Evolutionary conservation across 1,140 invertebrate genomes (phyloP).

Genomic region (Chionoecetes opilio): DNA sequence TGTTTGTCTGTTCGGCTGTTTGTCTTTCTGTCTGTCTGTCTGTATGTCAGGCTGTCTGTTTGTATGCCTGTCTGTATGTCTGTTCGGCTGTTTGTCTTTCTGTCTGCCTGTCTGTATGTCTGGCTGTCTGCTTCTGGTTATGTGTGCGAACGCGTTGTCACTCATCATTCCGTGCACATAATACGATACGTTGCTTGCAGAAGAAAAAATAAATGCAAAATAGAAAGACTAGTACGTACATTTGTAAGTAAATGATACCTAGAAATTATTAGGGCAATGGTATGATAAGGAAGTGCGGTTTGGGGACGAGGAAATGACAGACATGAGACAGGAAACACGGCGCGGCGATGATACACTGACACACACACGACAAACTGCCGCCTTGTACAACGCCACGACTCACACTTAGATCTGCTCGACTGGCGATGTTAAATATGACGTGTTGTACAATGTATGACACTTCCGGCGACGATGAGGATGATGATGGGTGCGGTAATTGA

Average conservation of each 20-base stretch:
- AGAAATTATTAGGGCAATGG: no score
- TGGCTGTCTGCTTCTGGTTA: no score
- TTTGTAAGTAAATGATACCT: no score
- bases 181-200: no score
- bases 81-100: not conserved
- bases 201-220: no score
- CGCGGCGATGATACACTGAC: not conserved
- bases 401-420: not conserved
- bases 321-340: not conserved
- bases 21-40: not conserved
- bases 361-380: not conserved
- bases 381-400: no score
- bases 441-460: not conserved
- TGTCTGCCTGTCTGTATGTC: not conserved
- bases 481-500: not conserved
- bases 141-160: no score
- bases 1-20: not conserved
- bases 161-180: no score
- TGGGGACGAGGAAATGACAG: no score
- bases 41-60: not conserved
- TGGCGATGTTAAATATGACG: not conserved
- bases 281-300: no score
- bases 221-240: no score
- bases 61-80: slow-evolving; percentile 31
- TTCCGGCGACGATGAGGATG: not conserved